Percentiles rank a stretch among this genome's conserved stretches.
phyloP scores from a whole-genome alignment of 2,113 vertebrate species.

The Calyptomena viridis region DNA sequence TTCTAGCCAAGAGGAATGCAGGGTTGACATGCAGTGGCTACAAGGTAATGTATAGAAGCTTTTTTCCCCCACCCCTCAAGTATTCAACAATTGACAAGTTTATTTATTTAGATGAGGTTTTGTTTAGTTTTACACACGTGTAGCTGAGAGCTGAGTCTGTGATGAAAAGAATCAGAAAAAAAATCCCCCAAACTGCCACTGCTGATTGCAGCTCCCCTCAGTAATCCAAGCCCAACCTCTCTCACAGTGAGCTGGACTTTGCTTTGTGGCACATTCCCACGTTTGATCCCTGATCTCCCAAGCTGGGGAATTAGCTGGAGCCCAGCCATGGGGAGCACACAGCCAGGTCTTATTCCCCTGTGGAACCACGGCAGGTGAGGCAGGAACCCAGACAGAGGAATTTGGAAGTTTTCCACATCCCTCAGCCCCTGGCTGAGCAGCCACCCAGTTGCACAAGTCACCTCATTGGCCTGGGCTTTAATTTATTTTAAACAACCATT shows the following conservation, averaged over 20 bases:
- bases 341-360: neutral
- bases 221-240: neutral
- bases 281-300: neutral
- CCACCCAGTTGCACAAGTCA: neutral
- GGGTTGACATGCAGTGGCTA: slow-evolving; percentile 94
- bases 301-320: neutral
- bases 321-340: neutral
- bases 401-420: neutral
- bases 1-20: slow-evolving; percentile 92
- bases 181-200: neutral
- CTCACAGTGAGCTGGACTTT: neutral
- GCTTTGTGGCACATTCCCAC: neutral
- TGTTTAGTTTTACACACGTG: accelerated
- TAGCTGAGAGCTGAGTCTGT: neutral
- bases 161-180: neutral
- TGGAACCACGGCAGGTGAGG: neutral
- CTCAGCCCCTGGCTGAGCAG: neutral
- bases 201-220: neutral
- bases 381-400: neutral
- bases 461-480: neutral
- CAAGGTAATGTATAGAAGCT: slow-evolving; percentile 75
- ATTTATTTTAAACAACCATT: neutral
- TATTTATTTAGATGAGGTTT: neutral
- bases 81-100: neutral
- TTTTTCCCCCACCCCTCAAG: neutral